Base-by-base conservation (phyloP, 2,113 vertebrate genomes). In the Hypanus sabinus region DNA sequence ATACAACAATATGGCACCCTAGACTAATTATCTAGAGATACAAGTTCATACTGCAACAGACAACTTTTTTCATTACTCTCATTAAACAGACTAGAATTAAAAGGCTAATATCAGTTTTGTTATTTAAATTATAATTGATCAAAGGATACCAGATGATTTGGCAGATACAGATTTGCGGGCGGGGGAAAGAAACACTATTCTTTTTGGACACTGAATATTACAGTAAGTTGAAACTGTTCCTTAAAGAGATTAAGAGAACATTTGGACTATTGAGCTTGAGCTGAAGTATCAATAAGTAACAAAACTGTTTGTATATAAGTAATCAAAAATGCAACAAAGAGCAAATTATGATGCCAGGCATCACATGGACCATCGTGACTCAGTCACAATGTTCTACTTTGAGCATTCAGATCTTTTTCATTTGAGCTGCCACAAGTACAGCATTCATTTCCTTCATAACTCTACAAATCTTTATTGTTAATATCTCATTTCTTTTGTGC, bases 361-460 rank as follows among this genome's bases (percentile, higher is more conserved):
- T 93, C 90, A 93, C 90, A 93, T 71, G 68, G 36, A 14, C 20
- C 90, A 71, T 71, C 90, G 27, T 93, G 68, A 93, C 90, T 93
- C 18, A 46, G 90, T 93, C 65, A 93, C 90, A 93, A 93, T 93
- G 90, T 93, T 93, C 90, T 68, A 12, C 68, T 93, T 70, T 22
- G 33, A 65, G 30, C 85, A 90, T 65, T 90, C 60, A 90, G 60
- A 68, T 5, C 33, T 46, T 68, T 36, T 73, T 80, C n/a, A 38
- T 38, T 71, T 93, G 24, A 46, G 38, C 8, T 65, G 46, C 70
- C 33, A 93, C 90, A 93, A 46, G 10, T 33, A 46, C 90, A 73
- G 3, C 36, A 93, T 93, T 73, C 68, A 91, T 91, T 36, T 38
- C 90, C 27, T 73, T 27, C 60, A 73, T 24, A 70, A 73, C 18